Evolutionary conservation across 2,888 invertebrate species (phyloP), one percentile per base, ranked within the genome.

Genomic region (Drosophila sordidula): DNA sequence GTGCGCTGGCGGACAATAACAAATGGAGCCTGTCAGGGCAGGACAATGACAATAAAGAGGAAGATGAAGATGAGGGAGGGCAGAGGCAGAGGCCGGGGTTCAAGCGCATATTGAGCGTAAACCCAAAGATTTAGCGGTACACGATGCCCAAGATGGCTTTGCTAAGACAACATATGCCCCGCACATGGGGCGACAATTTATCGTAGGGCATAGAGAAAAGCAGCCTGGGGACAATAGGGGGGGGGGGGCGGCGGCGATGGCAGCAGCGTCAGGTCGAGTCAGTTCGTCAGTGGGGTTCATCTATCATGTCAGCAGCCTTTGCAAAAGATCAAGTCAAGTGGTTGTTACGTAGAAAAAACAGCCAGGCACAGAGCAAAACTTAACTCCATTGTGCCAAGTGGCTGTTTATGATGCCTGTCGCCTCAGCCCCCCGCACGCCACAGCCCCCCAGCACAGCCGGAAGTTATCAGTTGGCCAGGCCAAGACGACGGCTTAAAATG

Each of bases 1-100:
- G 69, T 89, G 85, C 85, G 80, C 54, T 66, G 77, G 82, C 81
- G 87, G 85, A 89, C 89, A 89, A 80, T 86, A 87, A 89, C 75
- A 86, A 89, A 86, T 85, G 89, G 81, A 81, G 56, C 70, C 71
- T 70, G 79, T 79, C 72, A 70, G 29, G 52, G 46, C 54, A 57
- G 63, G 65, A 65, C 70, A 68, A 76, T 70, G 82, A 85, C 81
- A 78, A 72, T 70, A 81, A 62, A 58, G 65, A 22, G 36, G 26
- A 41, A 47, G 45, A 57, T 12, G 25, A 38, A 14, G 12, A 25
- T 22, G 34, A 9, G 0, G 32, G 41, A 1, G 12, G 2, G 1
- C 6, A 26, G 39, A 14, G 25, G 6, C 6, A 8, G 25, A 49
- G 29, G 51, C 18, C 9, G 38, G 38, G 44, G 41, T 32, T 25